phyloP scores from a whole-genome alignment of 2,113 vertebrate species.

The Tricholaema leucomelas region DNA sequence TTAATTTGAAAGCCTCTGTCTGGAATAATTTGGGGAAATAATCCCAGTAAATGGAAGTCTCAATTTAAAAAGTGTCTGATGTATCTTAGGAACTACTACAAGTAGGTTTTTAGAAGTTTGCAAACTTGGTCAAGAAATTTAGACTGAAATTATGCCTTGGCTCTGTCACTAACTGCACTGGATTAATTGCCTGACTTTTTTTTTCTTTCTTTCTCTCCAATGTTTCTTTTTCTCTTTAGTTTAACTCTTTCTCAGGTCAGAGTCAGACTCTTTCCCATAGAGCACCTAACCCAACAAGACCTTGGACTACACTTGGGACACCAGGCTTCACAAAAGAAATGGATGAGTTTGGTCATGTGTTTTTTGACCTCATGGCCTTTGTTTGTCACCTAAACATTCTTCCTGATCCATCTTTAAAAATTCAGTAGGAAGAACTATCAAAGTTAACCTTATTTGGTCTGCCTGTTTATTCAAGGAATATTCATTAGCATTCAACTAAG shows the following conservation, averaged over 20 bases:
- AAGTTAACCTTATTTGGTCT: not conserved
- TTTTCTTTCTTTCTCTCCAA: not conserved
- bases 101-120: not conserved
- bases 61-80: not conserved
- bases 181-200: not conserved
- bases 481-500: not conserved
- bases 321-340: not conserved
- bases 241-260: not conserved
- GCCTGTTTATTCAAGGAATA: not conserved
- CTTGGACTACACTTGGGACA: not conserved
- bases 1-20: not conserved
- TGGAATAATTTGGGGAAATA: not conserved
- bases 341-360: not conserved
- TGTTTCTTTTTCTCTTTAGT: not conserved
- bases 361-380: not conserved
- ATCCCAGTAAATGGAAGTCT: not conserved
- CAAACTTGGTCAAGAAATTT: not conserved
- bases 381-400: not conserved
- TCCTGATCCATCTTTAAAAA: not conserved
- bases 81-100: not conserved
- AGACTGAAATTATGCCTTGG: not conserved
- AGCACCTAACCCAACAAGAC: not conserved
- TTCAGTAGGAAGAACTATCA: not conserved
- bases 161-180: not conserved
- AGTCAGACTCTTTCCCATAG: not conserved